A percentile compares a stretch with the other conserved stretches of the same genome.
Conservation (phyloP, 37 sponge, comb jelly and placozoan species). For the Hexactinellida sp. region DNA sequence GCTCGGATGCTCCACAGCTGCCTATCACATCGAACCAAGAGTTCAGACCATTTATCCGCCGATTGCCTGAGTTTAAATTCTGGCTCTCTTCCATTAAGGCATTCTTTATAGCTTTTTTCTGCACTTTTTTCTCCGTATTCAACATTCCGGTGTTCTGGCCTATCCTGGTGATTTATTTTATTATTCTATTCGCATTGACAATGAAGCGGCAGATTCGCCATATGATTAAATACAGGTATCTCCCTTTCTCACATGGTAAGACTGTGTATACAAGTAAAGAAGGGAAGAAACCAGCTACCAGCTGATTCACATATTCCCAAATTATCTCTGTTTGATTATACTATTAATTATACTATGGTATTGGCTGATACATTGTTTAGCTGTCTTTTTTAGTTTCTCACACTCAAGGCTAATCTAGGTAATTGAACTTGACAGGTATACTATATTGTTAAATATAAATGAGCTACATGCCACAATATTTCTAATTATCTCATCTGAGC, state of each 20-base stretch:
- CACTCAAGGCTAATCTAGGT: background rate
- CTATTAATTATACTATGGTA: background rate
- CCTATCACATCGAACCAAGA: slow-evolving; percentile 69
- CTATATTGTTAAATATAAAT: background rate
- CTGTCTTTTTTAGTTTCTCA: background rate
- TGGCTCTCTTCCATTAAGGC: slow-evolving; percentile 59
- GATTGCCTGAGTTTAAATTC: slow-evolving; percentile 91
- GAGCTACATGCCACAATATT: too few relatives aligned
- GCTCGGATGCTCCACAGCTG: slow-evolving; percentile 61
- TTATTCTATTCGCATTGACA: slow-evolving; percentile 65
- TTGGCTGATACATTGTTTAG: background rate
- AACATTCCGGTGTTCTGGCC: slow-evolving; percentile 92
- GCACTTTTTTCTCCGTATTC: slow-evolving; percentile 64
- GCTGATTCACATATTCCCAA: background rate
- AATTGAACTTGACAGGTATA: background rate
- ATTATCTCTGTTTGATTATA: background rate
- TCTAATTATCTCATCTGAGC: too few relatives aligned
- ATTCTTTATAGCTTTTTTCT: slow-evolving; percentile 46
- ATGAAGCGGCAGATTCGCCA: slow-evolving; percentile 93
- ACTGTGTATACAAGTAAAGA: slow-evolving; percentile 72
- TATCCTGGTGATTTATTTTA: slow-evolving; percentile 69
- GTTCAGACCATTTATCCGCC: slow-evolving; percentile 80
- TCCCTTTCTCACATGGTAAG: slow-evolving; percentile 90
- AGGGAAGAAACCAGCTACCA: slow-evolving; percentile 18
- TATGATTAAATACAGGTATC: slow-evolving; percentile 84